Evolutionary conservation across 2,113 vertebrate genomes (phyloP), one percentile per base, ranked within the genome.

Genomic region (Speoplatyrhinus poulsoni): DNA sequence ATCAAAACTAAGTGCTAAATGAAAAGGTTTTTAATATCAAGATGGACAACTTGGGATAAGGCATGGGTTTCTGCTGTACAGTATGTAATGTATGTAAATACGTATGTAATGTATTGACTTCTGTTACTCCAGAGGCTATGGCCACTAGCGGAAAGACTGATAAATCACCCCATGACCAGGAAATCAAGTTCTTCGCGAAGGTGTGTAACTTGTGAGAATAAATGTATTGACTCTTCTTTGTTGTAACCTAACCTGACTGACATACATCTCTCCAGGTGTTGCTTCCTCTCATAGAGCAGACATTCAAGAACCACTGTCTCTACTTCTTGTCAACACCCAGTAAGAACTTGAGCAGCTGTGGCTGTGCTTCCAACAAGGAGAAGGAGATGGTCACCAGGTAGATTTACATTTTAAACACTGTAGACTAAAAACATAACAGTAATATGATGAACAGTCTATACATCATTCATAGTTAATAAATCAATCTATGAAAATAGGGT

Each of bases 161-260:
- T 85, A 98, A 95, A 88, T 98, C 97, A 9, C 96, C 97, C 64
- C 96, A 98, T 69, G 97, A 98, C 74, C 97, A 98, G 84, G 96
- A 98, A 88, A 98, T 99, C 77, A 99, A 99, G 82, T 99, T 99
- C 85, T 99, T 99, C 89, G 97, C 97, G 50, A 99, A 99, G 95
- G 97, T 98, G 83, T 88, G 92, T 76, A 12, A 64, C 3, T 48
- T 41, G 36, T 41, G 36, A 41, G 7, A 41, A 41, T 41, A 41
- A 5, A 41, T 8, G 4, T 41, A 41, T 41, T 41, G 36, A 41
- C 36, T 41, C 36, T 41, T 41, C 36, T 41, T 41, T 41, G 16
- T 56, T 56, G 3, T 15, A 52, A 15, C 49, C 49, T 12, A 17
- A 56, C n/a, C 17, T 65, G 11, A 15, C 17, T 58, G 16, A n/a